Percentiles rank a stretch among this genome's conserved stretches.
Evolutionary conservation across 1,140 invertebrate genomes (phyloP).

Genomic region (Aporrectodea caliginosa): DNA sequence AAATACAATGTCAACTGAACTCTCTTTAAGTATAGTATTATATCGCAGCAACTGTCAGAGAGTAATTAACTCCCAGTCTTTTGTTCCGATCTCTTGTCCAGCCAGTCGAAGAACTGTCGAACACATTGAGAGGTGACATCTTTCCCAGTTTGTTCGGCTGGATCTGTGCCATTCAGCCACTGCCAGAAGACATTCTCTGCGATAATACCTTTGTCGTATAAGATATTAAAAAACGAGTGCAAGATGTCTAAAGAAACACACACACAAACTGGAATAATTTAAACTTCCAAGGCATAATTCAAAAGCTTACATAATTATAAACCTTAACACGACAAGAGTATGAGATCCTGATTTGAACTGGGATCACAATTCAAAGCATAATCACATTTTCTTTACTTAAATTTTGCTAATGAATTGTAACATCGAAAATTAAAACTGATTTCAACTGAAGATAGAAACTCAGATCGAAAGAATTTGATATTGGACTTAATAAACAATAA

Average conservation of each 20-base stretch:
- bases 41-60: neutral
- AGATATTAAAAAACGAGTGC: conserved; percentile 58
- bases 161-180: conserved; percentile 60
- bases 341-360: neutral
- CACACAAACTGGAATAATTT: neutral
- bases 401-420: too few relatives aligned
- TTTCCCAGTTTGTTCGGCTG: conserved; percentile 61
- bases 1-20: neutral
- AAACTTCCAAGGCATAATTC: neutral
- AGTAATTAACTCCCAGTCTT: neutral
- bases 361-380: neutral
- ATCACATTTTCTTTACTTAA: too few relatives aligned
- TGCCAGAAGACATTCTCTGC: conserved; percentile 63
- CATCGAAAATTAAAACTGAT: too few relatives aligned
- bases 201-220: conserved; percentile 63
- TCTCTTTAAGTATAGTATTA: neutral
- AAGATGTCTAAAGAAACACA: conserved; percentile 56
- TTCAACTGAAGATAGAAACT: too few relatives aligned
- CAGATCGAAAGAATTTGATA: too few relatives aligned
- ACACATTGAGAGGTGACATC: conserved; percentile 60
- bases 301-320: too few relatives aligned
- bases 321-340: too few relatives aligned
- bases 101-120: conserved; percentile 60
- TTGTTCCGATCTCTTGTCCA: neutral
- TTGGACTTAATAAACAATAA: too few relatives aligned